These are phyloP conservation scores for Umimayanthus chanpuru DNA, from an alignment of 92 coral and sea anemone species.

Conservation along the genomic window DNA sequence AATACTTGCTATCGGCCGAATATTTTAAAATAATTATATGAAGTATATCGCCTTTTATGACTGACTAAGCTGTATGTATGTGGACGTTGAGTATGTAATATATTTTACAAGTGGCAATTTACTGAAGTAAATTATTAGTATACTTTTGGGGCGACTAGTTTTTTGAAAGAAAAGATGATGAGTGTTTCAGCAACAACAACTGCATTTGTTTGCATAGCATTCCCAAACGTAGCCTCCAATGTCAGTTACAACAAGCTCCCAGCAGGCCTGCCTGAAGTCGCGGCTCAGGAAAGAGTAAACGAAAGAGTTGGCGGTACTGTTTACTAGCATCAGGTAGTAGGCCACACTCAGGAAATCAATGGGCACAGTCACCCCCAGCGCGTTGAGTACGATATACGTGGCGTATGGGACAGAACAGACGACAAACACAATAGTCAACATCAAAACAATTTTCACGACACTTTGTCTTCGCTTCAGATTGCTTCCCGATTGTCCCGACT, in stretches of 20 bases:
- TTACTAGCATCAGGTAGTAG: conserved; percentile 82
- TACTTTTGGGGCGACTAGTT: neutral
- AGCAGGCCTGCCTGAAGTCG: conserved; percentile 76
- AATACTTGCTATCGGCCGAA: too few relatives aligned
- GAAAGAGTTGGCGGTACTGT: conserved; percentile 83
- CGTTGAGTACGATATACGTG: conserved; percentile 52
- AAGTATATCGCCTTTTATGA: too few relatives aligned
- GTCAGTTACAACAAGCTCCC: conserved; percentile 35
- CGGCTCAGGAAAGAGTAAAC: conserved; percentile 87
- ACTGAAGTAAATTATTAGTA: too few relatives aligned
- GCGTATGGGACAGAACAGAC: conserved; percentile 82
- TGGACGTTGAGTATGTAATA: too few relatives aligned
- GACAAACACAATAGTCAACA: conserved; percentile 77
- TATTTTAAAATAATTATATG: too few relatives aligned
- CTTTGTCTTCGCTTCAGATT: conserved; percentile 45
- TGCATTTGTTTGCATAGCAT: conserved; percentile 3
- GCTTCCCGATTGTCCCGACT: neutral
- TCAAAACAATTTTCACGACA: conserved; percentile 69
- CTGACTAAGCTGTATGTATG: too few relatives aligned
- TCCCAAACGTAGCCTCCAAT: neutral
- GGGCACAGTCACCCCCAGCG: conserved; percentile 53
- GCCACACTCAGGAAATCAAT: conserved; percentile 58
- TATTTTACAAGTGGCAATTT: too few relatives aligned
- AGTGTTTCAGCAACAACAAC: neutral
- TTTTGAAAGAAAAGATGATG: neutral